Percentiles rank a stretch among this genome's conserved stretches.
Conservation (phyloP, 2,888 invertebrate species). For the Agrochola lota region DNA sequence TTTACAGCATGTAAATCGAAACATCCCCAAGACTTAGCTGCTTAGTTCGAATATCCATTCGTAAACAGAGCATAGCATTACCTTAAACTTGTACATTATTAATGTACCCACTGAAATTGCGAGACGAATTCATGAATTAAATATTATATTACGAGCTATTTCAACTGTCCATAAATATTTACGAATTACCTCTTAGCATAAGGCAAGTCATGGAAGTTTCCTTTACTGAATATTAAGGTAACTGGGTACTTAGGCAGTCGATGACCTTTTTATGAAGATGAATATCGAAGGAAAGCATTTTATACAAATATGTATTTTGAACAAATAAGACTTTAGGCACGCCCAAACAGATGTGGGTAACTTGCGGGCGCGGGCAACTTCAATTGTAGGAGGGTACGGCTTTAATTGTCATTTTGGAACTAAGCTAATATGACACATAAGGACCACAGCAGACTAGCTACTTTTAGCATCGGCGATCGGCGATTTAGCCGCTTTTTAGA, state of each 20-base stretch:
- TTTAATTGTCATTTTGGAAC: neutral
- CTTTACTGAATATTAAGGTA: constrained; percentile 10
- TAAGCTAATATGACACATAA: too few species aligned
- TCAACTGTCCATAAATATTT: constrained; percentile 34
- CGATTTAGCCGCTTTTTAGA: too few species aligned
- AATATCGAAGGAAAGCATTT: neutral
- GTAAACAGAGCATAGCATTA: constrained; percentile 4
- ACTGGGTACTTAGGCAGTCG: neutral
- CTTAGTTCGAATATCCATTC: neutral
- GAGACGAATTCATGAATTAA: constrained; percentile 41
- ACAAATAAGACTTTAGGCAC: neutral
- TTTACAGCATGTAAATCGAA: neutral
- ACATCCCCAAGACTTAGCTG: neutral
- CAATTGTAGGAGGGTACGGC: neutral
- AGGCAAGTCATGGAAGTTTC: neutral
- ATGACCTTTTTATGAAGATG: constrained; percentile 7
- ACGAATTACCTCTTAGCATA: constrained; percentile 21
- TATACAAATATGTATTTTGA: neutral
- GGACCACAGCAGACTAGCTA: too few species aligned
- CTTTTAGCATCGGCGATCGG: too few species aligned
- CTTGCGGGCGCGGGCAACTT: neutral
- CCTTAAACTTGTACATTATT: constrained; percentile 32
- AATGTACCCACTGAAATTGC: constrained; percentile 37
- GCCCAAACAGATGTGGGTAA: neutral
- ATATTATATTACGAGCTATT: constrained; percentile 37